phyloP scores from a whole-genome alignment of 2,888 invertebrate genomes.

The Scaptomyza reducta region DNA sequence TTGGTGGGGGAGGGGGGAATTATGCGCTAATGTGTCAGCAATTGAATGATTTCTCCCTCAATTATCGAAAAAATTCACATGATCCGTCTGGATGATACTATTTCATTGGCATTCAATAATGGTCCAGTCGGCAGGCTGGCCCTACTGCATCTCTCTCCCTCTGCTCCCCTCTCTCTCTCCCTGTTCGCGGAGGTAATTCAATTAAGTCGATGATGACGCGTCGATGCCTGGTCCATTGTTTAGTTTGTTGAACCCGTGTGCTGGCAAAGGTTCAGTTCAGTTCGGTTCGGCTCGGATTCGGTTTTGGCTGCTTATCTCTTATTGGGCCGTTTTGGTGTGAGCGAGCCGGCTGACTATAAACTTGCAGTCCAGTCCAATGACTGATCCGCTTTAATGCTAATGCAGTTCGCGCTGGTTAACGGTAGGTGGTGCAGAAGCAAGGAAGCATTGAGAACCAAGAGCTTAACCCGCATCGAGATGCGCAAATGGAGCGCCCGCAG shows the following conservation, averaged over 20 bases:
- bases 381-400: conserved; percentile 71
- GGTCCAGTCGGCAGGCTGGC: conserved; percentile 6
- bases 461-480: conserved; percentile 66
- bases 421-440: background rate
- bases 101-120: conserved; percentile 60
- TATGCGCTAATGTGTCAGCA: conserved; percentile 72
- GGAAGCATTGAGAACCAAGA: background rate
- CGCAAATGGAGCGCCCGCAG: conserved; percentile 73
- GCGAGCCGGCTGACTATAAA: conserved; percentile 41
- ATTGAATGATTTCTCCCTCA: conserved; percentile 48
- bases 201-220: conserved; percentile 49
- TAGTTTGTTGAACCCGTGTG: conserved; percentile 66
- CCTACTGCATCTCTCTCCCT: background rate
- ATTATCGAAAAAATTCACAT: conserved; percentile 40
- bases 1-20: conserved; percentile 41
- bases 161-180: background rate
- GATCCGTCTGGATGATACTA: conserved; percentile 21
- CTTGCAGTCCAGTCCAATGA: conserved; percentile 44
- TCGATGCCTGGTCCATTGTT: conserved; percentile 57
- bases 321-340: conserved; percentile 27
- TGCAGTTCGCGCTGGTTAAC: conserved; percentile 41
- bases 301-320: conserved; percentile 34
- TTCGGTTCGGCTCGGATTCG: background rate
- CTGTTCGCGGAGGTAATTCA: conserved; percentile 63
- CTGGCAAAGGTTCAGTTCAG: background rate